Evolutionary conservation across 2,888 invertebrate species (phyloP).

Genomic region (Gari tellinella): DNA sequence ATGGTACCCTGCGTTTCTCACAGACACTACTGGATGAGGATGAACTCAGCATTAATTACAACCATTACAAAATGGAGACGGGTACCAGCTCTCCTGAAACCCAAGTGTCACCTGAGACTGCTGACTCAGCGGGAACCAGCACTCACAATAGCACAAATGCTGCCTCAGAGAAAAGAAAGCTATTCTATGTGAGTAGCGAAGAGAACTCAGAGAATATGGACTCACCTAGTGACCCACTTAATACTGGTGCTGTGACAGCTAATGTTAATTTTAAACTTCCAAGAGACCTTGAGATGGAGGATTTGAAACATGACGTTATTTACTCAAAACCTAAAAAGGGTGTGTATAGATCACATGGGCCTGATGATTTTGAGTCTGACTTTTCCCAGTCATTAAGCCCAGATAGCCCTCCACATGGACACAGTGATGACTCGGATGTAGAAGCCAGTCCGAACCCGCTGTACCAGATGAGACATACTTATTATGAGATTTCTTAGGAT

Average conservation of each 20-base stretch:
- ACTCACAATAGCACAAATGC: slow-evolving; percentile 9
- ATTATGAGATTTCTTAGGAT: slow-evolving; percentile 17
- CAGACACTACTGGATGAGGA: slow-evolving; percentile 76
- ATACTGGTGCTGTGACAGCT: slow-evolving; percentile 16
- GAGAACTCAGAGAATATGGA: slow-evolving; percentile 73
- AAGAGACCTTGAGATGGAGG: slow-evolving; percentile 50
- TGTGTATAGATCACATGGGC: slow-evolving; percentile 25
- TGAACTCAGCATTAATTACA: slow-evolving; percentile 73
- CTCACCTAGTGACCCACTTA: slow-evolving; percentile 58
- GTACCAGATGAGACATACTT: slow-evolving; percentile 50
- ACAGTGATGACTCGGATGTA: slow-evolving; percentile 40
- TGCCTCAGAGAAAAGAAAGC: slow-evolving; percentile 46
- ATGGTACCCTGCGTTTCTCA: slow-evolving; percentile 80
- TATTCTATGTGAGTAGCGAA: slow-evolving; percentile 80
- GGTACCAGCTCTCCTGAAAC: slow-evolving; percentile 58
- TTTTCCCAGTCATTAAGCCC: slow-evolving; percentile 53
- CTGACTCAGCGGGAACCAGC: not conserved
- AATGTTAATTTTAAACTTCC: slow-evolving; percentile 47
- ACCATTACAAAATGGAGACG: slow-evolving; percentile 72
- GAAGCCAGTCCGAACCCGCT: slow-evolving; percentile 66
- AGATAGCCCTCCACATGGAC: slow-evolving; percentile 31
- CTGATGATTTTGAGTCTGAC: slow-evolving; percentile 46
- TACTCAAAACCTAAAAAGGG: not conserved
- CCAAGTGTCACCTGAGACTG: slow-evolving; percentile 37
- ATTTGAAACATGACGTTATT: slow-evolving; percentile 26